A percentile compares a stretch with the other conserved stretches of the same genome.
Evolutionary conservation across 1,140 invertebrate genomes (phyloP).

Genomic region (Cotesia chilonis): DNA sequence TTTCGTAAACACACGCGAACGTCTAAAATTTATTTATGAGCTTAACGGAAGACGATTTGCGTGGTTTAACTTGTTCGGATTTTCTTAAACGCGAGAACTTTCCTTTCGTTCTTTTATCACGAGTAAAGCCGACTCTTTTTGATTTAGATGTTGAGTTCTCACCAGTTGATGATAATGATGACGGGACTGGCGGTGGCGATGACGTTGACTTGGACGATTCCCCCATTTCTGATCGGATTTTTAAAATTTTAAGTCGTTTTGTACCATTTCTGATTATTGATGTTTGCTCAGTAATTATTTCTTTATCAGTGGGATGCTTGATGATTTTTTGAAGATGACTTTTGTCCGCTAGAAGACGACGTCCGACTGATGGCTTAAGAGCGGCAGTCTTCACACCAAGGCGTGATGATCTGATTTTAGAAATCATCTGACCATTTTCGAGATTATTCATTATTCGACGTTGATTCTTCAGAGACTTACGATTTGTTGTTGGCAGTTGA

Average conservation of each 20-base stretch:
- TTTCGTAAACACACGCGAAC: neutral
- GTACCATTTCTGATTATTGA: constrained; percentile 51
- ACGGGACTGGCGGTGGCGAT: too few relatives aligned
- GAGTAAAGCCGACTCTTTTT: constrained; percentile 34
- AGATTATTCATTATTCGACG: constrained; percentile 35
- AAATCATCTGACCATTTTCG: constrained; percentile 44
- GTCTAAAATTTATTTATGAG: constrained; percentile 26
- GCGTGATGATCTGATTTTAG: constrained; percentile 42
- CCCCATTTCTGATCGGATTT: constrained; percentile 43
- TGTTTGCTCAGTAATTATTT: constrained; percentile 45
- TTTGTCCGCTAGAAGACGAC: neutral
- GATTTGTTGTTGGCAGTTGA: constrained; percentile 35
- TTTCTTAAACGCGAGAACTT: constrained; percentile 37
- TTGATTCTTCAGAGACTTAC: constrained; percentile 49
- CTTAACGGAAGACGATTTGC: constrained; percentile 46
- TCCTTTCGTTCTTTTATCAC: constrained; percentile 47
- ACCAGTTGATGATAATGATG: constrained; percentile 14
- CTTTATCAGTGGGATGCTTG: constrained; percentile 20
- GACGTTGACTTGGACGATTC: constrained; percentile 43
- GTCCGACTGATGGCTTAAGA: constrained; percentile 39
- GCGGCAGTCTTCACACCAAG: constrained; percentile 38
- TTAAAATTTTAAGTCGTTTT: constrained; percentile 53
- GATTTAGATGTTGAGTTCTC: neutral
- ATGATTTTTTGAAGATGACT: constrained; percentile 31
- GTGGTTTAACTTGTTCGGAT: constrained; percentile 41